A percentile compares a stretch with the other conserved stretches of the same genome.
phyloP scores from a whole-genome alignment of 2,888 invertebrate genomes.

The Eilema depressum region DNA sequence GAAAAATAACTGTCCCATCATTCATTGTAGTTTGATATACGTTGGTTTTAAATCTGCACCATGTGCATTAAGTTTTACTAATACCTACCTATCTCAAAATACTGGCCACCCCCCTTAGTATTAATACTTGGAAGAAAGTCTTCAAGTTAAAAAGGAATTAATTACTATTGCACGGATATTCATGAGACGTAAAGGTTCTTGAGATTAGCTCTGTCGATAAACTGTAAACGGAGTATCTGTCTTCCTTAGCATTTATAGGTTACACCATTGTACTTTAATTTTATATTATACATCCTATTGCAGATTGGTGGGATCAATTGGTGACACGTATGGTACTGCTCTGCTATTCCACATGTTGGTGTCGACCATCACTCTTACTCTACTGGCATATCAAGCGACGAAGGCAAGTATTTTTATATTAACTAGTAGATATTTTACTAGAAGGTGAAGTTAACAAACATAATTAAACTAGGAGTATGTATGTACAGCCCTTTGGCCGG shows the following conservation, averaged over 20 bases:
- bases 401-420: constrained; percentile 84
- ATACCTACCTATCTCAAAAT: too few species aligned
- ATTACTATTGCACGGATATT: too few species aligned
- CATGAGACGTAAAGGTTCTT: neutral
- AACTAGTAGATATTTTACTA: neutral
- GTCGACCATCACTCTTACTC: constrained; percentile 93
- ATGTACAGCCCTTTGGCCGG: too few species aligned
- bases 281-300: constrained; percentile 28
- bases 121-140: too few species aligned
- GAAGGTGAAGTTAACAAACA: too few species aligned
- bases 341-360: constrained; percentile 94
- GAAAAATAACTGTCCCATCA: too few species aligned
- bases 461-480: too few species aligned
- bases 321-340: constrained; percentile 94
- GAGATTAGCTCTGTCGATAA: neutral
- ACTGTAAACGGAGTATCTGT: neutral
- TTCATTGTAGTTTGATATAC: too few species aligned
- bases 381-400: constrained; percentile 95
- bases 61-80: too few species aligned
- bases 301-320: constrained; percentile 93
- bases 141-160: too few species aligned
- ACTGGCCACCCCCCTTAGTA: too few species aligned
- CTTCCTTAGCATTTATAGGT: neutral
- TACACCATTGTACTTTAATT: neutral
- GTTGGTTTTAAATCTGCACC: too few species aligned